Evolutionary conservation across 2,797 vertebrate species (phyloP).

Genomic region (Anguilla pacifica): DNA sequence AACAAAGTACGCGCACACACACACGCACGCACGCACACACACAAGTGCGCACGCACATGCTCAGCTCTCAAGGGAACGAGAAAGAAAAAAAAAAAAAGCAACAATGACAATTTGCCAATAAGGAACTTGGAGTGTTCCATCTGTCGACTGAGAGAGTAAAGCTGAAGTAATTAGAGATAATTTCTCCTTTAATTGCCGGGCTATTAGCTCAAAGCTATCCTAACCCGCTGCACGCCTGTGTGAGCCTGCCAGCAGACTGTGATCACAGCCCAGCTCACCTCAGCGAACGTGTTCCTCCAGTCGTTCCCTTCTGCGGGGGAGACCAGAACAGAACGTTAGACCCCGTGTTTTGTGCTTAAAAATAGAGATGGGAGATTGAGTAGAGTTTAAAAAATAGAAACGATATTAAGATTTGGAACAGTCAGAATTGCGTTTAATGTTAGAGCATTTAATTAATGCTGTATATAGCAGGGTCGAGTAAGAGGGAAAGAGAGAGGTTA

Average conservation of each 20-base stretch:
- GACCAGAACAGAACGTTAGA: conserved; percentile 6
- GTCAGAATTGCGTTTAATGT: background rate
- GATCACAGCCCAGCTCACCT: conserved; percentile 55
- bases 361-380: background rate
- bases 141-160: conserved; percentile 72
- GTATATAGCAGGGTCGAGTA: background rate
- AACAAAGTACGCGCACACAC: conserved; percentile 1
- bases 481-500: background rate
- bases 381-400: too few relatives aligned
- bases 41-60: background rate
- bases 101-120: conserved; percentile 77
- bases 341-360: background rate
- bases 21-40: background rate
- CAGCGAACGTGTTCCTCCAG: background rate
- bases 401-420: background rate
- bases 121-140: conserved; percentile 71
- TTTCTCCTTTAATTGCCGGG: conserved; percentile 80
- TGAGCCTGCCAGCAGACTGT: conserved; percentile 57
- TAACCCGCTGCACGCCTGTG: conserved; percentile 66
- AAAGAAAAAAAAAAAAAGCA: conserved; percentile 64
- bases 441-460: background rate
- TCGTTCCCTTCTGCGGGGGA: background rate
- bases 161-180: conserved; percentile 78
- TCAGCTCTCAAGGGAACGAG: conserved; percentile 14
- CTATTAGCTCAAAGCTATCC: conserved; percentile 77